Base-by-base conservation (phyloP, 2,888 invertebrate species). In the Pasiphila rectangulata region DNA sequence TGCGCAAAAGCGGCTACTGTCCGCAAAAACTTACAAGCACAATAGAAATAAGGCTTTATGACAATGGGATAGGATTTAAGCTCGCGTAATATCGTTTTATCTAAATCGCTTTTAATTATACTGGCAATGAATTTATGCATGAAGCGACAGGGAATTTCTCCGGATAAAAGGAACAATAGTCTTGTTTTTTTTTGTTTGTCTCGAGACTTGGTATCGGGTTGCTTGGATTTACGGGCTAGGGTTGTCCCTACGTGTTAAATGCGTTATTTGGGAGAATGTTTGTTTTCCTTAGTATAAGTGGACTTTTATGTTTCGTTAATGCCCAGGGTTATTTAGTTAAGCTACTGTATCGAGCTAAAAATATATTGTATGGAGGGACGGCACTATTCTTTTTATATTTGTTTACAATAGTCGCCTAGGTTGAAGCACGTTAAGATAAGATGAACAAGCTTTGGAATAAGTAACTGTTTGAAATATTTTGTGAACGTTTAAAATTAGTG, bases 81-180 rank as follows among this genome's bases (percentile, higher is more conserved):
- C 62, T 66, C 53, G 50, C 59, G 65, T 21, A 41, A 50, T 56
- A 50, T 44, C 54, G 58, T 65, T 61, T 57, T 59, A 61, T 51
- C 59, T 51, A 53, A 56, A 52, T 48, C 48, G 49, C 69, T 68
- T 81, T 83, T 83, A 84, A 85, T 86, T 85, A 84, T 83, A 78
- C 79, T 73, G 66, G 75, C 75, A 80, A 84, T 86, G 85, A 85
- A 87, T 87, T 83, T 79, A 87, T 86, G 84, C 85, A 87, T 88
- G 86, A 85, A 79, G 71, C 72, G 67, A 63, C 67, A 58, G 63
- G 59, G 79, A 80, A 83, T 74, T 81, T 82, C 81, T 73, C 66
- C 63, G 76, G 72, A 70, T 75, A 75, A 83, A 79, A 83, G 76
- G 85, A 83, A 88, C 88, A 87, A 88, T 86, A 83, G 86, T 81